Evolutionary conservation across 2,888 invertebrate genomes (phyloP).

Genomic region (Rhagonycha fulva): DNA sequence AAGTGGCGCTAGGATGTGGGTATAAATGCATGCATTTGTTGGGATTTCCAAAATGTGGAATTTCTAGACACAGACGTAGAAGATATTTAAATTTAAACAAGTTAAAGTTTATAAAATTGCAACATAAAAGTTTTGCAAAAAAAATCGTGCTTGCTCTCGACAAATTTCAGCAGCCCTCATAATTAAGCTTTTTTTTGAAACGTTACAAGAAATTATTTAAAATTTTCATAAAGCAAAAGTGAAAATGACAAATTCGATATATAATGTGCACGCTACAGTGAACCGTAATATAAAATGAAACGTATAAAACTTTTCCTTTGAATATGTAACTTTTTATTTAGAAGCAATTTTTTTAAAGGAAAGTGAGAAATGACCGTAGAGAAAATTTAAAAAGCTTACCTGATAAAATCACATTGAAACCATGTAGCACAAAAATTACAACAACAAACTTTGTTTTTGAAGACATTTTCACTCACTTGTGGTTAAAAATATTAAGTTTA

Average conservation of each 20-base stretch:
- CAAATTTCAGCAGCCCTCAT: background rate
- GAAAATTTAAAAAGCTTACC: conserved; percentile 3
- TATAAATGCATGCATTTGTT: background rate
- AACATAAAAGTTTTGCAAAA: too few species aligned
- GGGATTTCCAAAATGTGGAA: background rate
- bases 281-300: background rate
- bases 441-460: background rate
- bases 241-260: background rate
- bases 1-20: background rate
- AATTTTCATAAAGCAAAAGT: background rate
- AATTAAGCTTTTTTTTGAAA: background rate
- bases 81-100: too few species aligned
- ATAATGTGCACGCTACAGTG: background rate
- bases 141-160: background rate
- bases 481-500: background rate
- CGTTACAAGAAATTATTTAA: background rate
- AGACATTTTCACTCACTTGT: conserved; percentile 2
- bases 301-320: background rate
- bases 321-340: background rate
- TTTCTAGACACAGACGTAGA: too few species aligned
- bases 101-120: too few species aligned
- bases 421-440: background rate
- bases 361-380: background rate
- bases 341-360: background rate
- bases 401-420: background rate